Evolutionary conservation across 2,797 vertebrate genomes (phyloP), one percentile per base, ranked within the genome.

Genomic region (Labeo calbasu): DNA sequence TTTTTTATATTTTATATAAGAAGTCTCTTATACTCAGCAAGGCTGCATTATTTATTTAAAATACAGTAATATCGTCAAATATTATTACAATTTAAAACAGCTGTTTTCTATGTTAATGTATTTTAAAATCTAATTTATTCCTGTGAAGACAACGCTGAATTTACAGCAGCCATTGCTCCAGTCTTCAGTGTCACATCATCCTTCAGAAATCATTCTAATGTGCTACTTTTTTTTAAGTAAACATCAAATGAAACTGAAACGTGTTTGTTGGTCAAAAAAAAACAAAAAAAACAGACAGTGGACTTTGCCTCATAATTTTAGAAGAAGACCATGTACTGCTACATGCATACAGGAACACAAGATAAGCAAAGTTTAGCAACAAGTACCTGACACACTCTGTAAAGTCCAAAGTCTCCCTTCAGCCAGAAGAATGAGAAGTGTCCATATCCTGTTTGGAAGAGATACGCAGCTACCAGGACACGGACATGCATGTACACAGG

Each of bases 341-440:
- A 11, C 4, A 28, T 81, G 66, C 7, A 82, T 8, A 53, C 0
- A 11, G 7, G 1, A 5, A 86, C 46, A 46, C 55, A 59, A 40
- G 78, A 51, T 10, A 14, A 25, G 13, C 43, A 12, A 0, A 43
- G 66, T 17, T 3, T n/a, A 19, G 3, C 50, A 79, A 81, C 7
- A 68, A 36, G 91, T 94, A 99, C 98, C 96, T 99, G 98, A 90
- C 97, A 98, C 40, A 99, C 96, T 92, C 98, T 95, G 85, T 98
- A 95, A 21, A 99, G 95, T 90, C 97, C 97, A 87, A 99, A 99
- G 92, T 99, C 98, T 87, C 98, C 98, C 94, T 99, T 99, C 83
- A 99, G 91, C 98, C 98, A 99, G 91, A 99, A 99, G 90, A 98
- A 99, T 0, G 98, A 99, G 90, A 99, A 99, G 92, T 99, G 98